Percentiles rank a stretch among this genome's conserved stretches.
phyloP scores from a whole-genome alignment of 2,888 invertebrate genomes.

The Nineta flava region DNA sequence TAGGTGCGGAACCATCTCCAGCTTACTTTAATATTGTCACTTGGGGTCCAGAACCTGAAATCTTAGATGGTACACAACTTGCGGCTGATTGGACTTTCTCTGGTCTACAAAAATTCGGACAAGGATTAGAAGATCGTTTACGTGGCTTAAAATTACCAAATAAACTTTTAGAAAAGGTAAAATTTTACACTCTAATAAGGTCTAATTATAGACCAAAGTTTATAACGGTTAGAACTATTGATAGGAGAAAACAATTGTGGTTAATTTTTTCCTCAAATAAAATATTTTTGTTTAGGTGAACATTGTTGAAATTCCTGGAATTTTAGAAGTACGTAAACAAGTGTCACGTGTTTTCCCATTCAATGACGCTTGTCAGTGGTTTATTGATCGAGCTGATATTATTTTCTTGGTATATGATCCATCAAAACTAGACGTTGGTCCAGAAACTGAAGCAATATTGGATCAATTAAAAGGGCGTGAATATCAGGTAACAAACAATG shows the following conservation, averaged over 20 bases:
- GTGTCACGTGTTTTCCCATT: slow-evolving; percentile 86
- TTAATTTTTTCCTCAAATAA: slow-evolving; percentile 28
- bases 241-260: not conserved
- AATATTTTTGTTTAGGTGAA: slow-evolving; percentile 38
- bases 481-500: slow-evolving; percentile 46
- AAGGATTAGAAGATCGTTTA: slow-evolving; percentile 77
- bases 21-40: slow-evolving; percentile 85
- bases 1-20: slow-evolving; percentile 89
- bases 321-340: slow-evolving; percentile 84
- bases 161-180: slow-evolving; percentile 64
- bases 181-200: too few relatives aligned
- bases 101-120: slow-evolving; percentile 87
- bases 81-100: slow-evolving; percentile 93
- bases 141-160: slow-evolving; percentile 66
- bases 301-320: slow-evolving; percentile 91
- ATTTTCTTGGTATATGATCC: slow-evolving; percentile 93
- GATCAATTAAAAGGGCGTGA: slow-evolving; percentile 90
- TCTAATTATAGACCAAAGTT: slow-evolving; percentile 7
- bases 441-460: slow-evolving; percentile 85
- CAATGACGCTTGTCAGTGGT: slow-evolving; percentile 94
- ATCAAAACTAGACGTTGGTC: slow-evolving; percentile 86
- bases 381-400: slow-evolving; percentile 89
- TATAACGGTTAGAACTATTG: not conserved
- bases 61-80: slow-evolving; percentile 80
- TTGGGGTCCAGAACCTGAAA: slow-evolving; percentile 72